These are phyloP conservation scores for Drepana falcataria DNA, from an alignment of 2,888 invertebrate species.

Conservation along the genomic window DNA sequence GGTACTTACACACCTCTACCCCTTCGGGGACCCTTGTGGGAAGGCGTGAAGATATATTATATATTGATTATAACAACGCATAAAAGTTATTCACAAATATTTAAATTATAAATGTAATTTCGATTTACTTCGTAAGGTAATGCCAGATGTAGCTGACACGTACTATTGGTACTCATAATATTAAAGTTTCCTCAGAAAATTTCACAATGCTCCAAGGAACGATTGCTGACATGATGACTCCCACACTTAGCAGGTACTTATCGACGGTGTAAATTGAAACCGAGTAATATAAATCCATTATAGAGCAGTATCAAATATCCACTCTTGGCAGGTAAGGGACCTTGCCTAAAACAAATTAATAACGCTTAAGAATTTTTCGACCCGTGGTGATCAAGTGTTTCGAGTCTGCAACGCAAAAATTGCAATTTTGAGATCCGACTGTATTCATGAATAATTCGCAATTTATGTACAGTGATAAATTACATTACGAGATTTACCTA, in stretches of 20 bases:
- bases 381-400: no score
- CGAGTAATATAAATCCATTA: slow-evolving; percentile 56
- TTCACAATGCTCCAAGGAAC: slow-evolving; percentile 13
- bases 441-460: no score
- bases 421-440: no score
- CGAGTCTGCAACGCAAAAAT: no score
- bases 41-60: no score
- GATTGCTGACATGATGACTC: slow-evolving; percentile 17
- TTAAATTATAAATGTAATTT: background rate
- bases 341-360: slow-evolving; percentile 42
- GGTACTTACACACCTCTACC: no score
- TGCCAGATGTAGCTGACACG: background rate
- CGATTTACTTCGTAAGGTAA: background rate
- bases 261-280: slow-evolving; percentile 54
- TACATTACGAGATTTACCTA: no score
- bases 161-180: slow-evolving; percentile 3
- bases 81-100: background rate
- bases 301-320: slow-evolving; percentile 56
- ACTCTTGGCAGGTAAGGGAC: slow-evolving; percentile 30
- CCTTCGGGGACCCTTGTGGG: no score
- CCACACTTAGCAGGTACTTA: slow-evolving; percentile 37
- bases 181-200: slow-evolving; percentile 16
- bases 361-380: slow-evolving; percentile 35
- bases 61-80: no score
- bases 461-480: no score